Base-by-base conservation (phyloP, 2,888 invertebrate genomes). In the Lobophora halterata region DNA sequence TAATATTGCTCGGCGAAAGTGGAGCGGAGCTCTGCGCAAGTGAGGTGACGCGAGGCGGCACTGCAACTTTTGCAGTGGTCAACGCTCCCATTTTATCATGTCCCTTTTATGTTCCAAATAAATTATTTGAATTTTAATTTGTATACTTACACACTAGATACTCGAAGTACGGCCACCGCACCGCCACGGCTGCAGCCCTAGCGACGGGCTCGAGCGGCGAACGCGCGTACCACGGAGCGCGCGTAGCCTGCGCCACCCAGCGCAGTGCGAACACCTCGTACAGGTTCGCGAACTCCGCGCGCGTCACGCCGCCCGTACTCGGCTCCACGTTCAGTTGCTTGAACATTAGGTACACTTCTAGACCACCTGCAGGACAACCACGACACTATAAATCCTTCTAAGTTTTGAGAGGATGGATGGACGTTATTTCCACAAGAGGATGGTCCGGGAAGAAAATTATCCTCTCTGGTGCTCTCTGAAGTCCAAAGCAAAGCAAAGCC, bases 311-410 rank as follows among this genome's bases (percentile, higher is more conserved):
- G 1, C 95, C 95, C 3, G 89, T 89, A 2, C 27, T 16, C 4
- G 42, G 10, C 16, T 36, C 42, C 4, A 30, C 25, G 74, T 96
- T 95, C 51, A 96, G 82, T 42, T 93, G 91, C 67, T 93, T 93
- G 80, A 95, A 96, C 89, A 93, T 93, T 49, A 96, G 80, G 59
- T 95, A 91, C 3, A 93, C 90, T 69, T 96, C 95, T 46, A 91
- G 81, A 2, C 90, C 89, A 43, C 88, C 94, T 94, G 70, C 9
- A n/a, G n/a, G n/a, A n/a, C n/a, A n/a, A n/a, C n/a, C n/a, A n/a
- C n/a, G n/a, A n/a, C n/a, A n/a, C n/a, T n/a, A n/a, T n/a, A n/a
- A n/a, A n/a, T n/a, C n/a, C n/a, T n/a, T n/a, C n/a, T n/a, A n/a
- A n/a, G n/a, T n/a, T n/a, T n/a, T n/a, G n/a, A n/a, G n/a, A n/a